Evolutionary conservation across 2,888 invertebrate species (phyloP).

Genomic region (Hemithea aestivaria): DNA sequence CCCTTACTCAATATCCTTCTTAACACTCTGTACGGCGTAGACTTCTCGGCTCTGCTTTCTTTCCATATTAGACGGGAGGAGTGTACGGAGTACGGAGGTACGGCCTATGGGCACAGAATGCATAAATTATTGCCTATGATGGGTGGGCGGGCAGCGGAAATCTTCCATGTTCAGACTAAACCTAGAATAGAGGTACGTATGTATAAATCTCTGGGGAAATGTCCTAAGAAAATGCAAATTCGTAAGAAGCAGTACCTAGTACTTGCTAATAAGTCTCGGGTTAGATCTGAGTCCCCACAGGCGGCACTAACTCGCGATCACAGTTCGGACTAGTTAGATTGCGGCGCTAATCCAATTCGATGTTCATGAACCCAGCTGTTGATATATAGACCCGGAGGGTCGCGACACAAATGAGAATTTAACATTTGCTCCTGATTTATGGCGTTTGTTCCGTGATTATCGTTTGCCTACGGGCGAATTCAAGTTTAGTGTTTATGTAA

Average conservation of each 20-base stretch:
- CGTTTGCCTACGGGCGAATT: conserved; percentile 1
- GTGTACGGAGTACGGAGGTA: too few species aligned
- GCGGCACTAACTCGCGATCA: conserved; percentile 42
- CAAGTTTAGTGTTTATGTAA: conserved; percentile 2
- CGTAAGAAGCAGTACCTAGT: background rate
- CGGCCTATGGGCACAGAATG: too few species aligned
- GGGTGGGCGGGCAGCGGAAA: too few species aligned
- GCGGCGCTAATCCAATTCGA: conserved; percentile 50
- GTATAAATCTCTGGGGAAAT: too few species aligned
- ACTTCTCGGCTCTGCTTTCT: too few species aligned
- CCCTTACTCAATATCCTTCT: too few species aligned
- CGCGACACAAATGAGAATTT: conserved; percentile 30
- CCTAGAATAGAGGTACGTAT: too few species aligned
- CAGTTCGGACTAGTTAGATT: conserved; percentile 46
- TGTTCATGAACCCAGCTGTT: conserved; percentile 45
- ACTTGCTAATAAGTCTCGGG: conserved; percentile 5
- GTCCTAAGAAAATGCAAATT: background rate
- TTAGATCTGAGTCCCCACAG: conserved; percentile 17
- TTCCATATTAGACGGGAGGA: too few species aligned
- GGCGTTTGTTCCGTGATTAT: conserved; percentile 21
- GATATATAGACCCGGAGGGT: conserved; percentile 34
- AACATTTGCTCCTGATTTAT: conserved; percentile 26
- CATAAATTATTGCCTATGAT: too few species aligned
- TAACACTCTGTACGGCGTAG: too few species aligned
- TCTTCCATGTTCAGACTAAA: too few species aligned